Evolutionary conservation across 1,140 invertebrate genomes (phyloP), one percentile per base, ranked within the genome.

Genomic region (Ptiloglossa arizonensis): DNA sequence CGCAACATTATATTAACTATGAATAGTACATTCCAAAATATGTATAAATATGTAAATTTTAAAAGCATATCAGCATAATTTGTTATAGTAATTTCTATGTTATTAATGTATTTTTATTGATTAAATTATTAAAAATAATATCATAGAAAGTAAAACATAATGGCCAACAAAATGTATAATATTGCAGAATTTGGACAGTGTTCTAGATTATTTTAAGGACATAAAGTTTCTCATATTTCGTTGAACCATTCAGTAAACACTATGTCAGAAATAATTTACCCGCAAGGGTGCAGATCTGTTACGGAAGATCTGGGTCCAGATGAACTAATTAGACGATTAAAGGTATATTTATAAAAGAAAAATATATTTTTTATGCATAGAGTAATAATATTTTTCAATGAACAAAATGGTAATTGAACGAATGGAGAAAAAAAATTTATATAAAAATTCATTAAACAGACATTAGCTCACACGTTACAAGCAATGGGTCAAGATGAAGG

Each of bases 401-500:
- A 32, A 59, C 1, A 11, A 11, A 38, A 24, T 13, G 27, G 19
- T 71, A 48, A 5, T 38, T 5, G 5, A 29, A 6, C 5, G 38
- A 50, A n/a, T 29, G 59, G 22, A 1, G 19, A 24, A 59, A 57
- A n/a, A 52, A 41, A 57, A 46, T 6, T 78, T 32, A 54, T n/a
- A 57, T 38, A 69, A 46, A 73, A 38, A 24, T 85, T 17, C 64
- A 29, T 70, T 59, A 35, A 56, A 22, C 52, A 97, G 97, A 96
- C 97, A 44, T 92, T 99, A 80, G 97, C 98, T 17, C 97, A 98
- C 89, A 98, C 97, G 0, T 95, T 99, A 73, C 98, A 99, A 94
- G 97, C 98, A 57, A 97, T 99, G 96, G 97, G 97, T 29, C 98
- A 99, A 93, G 96, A 96, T 89, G 97, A 98, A 92, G 97, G 97